Evolutionary conservation across 2,113 vertebrate genomes (phyloP), one percentile per base, ranked within the genome.

Genomic region (Dendropsophus ebraccatus): DNA sequence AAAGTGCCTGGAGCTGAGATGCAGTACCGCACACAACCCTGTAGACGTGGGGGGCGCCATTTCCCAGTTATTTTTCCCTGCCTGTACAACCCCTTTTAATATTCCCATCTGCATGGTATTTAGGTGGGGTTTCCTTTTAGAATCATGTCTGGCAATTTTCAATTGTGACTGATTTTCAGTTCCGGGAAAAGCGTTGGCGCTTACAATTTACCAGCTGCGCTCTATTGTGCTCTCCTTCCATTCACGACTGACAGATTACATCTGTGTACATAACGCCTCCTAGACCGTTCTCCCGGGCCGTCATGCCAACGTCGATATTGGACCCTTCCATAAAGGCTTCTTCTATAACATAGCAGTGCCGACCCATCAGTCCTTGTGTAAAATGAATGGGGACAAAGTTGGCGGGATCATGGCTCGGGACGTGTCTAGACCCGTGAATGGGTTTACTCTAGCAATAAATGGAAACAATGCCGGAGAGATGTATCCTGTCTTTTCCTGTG

Each of bases 371-470:
- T 30, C 16, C 30, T 35, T 69, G 65, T 70, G 10, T 41, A 11
- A 41, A 23, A 5, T 70, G 32, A 23, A 41, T 37, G 19, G 67
- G 19, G 35, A 16, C 19, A 30, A 28, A 11, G 2, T 2, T 35
- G 62, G 28, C 19, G 14, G 60, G 7, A 37, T 6, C 67, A 41
- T 19, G 6, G 11, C 14, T 37, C 21, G 21, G 28, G 49, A 79
- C 6, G 0, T 49, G 9, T 81, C 45, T 67, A 30, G n/a, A 23
- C 8, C 25, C 25, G 37, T 49, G 41, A 67, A 49, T 69, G 5
- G 35, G 21, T 75, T 47, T 84, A 50, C 83, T 76, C 5, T 49
- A 23, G 69, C 84, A 85, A 80, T 85, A 56, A 12, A 67, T 70
- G 84, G 75, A 85, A 85, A 54, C 56, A 25, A 21, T n/a, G 28